A percentile compares a stretch with the other conserved stretches of the same genome.
These are phyloP conservation scores for Microchirus variegatus DNA, from an alignment of 2,797 vertebrate species.

Conservation along the genomic window DNA sequence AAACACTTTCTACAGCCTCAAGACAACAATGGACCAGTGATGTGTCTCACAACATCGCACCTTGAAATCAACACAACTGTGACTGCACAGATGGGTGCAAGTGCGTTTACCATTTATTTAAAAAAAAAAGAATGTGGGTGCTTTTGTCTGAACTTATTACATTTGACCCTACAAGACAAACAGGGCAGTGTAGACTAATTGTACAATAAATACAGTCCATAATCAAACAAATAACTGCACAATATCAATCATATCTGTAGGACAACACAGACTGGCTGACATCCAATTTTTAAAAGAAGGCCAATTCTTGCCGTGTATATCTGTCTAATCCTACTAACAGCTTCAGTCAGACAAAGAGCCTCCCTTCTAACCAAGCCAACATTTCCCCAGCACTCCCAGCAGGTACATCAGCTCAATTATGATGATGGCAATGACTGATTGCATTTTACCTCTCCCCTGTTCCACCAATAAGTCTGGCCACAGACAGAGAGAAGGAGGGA, in stretches of 20 bases:
- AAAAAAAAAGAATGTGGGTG: neutral
- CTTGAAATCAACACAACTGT: neutral
- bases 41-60: neutral
- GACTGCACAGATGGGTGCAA: neutral
- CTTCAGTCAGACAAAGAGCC: slow-evolving; percentile 64
- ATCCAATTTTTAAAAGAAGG: slow-evolving; percentile 48
- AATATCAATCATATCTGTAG: slow-evolving; percentile 40
- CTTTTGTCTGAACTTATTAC: slow-evolving; percentile 31
- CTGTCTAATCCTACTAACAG: slow-evolving; percentile 55
- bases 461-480: slow-evolving; percentile 72
- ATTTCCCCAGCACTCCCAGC: slow-evolving; percentile 68
- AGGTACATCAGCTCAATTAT: slow-evolving; percentile 79
- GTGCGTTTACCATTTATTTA: neutral
- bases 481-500: slow-evolving; percentile 43
- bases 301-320: slow-evolving; percentile 39
- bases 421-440: slow-evolving; percentile 80
- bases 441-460: slow-evolving; percentile 73
- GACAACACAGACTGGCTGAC: slow-evolving; percentile 41
- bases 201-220: slow-evolving; percentile 31
- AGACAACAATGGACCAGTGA: neutral
- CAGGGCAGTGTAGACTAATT: slow-evolving; percentile 37
- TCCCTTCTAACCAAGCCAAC: slow-evolving; percentile 57
- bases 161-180: slow-evolving; percentile 21
- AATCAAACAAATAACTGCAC: slow-evolving; percentile 55
- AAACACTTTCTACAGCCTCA: no score